phyloP scores from a whole-genome alignment of 2,888 invertebrate species.

The Lasioglossum oenotherae region DNA sequence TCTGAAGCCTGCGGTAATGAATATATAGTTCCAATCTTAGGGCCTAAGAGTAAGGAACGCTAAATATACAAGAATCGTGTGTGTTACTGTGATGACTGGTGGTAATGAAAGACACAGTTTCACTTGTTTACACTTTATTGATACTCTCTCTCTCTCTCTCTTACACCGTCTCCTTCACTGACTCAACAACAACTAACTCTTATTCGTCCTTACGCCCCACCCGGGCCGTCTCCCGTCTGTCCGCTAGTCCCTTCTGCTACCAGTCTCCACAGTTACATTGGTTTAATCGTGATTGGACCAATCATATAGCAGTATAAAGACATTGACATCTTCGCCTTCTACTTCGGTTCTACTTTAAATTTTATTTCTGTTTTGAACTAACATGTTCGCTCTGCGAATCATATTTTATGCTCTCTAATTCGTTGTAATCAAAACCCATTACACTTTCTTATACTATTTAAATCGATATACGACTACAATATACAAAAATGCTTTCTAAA shows the following conservation, averaged over 20 bases:
- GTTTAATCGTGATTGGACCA: constrained; percentile 65
- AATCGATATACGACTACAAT: constrained; percentile 9
- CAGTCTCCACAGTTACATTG: too few species aligned
- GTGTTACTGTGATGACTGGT: too few species aligned
- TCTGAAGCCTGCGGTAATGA: constrained; percentile 19
- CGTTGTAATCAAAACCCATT: constrained; percentile 16
- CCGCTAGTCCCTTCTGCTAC: too few species aligned
- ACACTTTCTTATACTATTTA: constrained; percentile 14
- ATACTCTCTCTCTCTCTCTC: too few species aligned
- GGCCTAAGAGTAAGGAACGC: constrained; percentile 44
- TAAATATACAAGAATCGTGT: constrained; percentile 50
- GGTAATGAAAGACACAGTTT: too few species aligned
- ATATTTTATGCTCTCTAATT: constrained; percentile 47
- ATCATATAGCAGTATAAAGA: constrained; percentile 47
- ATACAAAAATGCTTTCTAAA: constrained; percentile 33
- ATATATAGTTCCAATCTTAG: constrained; percentile 35
- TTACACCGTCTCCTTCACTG: too few species aligned
- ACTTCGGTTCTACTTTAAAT: not conserved
- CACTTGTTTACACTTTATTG: too few species aligned
- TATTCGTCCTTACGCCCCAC: too few species aligned
- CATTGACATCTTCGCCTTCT: constrained; percentile 34
- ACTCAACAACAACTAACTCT: too few species aligned
- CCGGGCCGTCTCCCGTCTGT: too few species aligned
- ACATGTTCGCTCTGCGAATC: constrained; percentile 16
- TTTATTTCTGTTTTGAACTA: not conserved